Conservation (phyloP, 2,113 vertebrate species). For the Phrynocephalus versicolor region DNA sequence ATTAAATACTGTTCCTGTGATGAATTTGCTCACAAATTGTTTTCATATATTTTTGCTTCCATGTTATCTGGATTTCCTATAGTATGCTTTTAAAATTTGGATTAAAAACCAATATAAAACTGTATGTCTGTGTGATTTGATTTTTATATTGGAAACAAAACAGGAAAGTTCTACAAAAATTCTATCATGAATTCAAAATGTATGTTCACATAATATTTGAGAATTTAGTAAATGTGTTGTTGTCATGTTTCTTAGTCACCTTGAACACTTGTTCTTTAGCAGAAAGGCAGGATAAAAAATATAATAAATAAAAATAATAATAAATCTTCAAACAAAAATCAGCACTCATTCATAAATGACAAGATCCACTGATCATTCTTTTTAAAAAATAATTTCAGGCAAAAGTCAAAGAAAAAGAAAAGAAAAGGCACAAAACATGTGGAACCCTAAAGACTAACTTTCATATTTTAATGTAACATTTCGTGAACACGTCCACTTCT, state of each 20-base stretch:
- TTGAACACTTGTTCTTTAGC: no score
- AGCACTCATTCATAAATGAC: background rate
- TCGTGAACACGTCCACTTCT: no score
- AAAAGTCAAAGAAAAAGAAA: no score
- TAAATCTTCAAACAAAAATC: background rate
- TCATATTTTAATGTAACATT: no score
- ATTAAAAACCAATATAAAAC: constrained; percentile 1
- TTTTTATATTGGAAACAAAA: background rate
- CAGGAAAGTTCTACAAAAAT: background rate
- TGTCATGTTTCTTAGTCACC: background rate
- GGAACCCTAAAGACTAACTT: no score
- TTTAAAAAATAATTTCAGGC: background rate
- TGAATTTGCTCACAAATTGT: background rate
- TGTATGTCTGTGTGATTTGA: background rate
- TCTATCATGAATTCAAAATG: background rate
- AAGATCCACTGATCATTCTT: background rate
- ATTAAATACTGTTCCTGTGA: background rate
- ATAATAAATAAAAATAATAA: no score
- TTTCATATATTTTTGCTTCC: background rate
- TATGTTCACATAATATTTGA: background rate
- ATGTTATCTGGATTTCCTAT: background rate
- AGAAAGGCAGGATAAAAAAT: no score
- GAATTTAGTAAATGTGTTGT: background rate
- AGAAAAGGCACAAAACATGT: no score
- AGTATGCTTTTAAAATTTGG: background rate